Evolutionary conservation across 1,140 invertebrate species (phyloP), one percentile per base, ranked within the genome.

Genomic region (Euschistus heros): DNA sequence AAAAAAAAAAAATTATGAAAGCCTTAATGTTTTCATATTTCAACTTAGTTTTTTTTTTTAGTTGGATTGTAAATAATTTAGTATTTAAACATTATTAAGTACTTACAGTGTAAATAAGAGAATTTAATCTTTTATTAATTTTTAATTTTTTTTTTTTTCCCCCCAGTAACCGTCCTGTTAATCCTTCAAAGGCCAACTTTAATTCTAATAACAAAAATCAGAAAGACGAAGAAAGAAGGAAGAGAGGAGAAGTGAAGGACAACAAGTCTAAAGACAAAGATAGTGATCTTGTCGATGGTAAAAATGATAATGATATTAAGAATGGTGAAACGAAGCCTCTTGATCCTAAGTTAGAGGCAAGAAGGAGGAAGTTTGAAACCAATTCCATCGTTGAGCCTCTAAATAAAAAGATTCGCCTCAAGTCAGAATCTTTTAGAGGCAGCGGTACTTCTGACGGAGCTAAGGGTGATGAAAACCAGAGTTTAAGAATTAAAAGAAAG

Each of bases 321-420:
- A 50, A 50, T 18, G 47, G 47, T 10, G 47, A 50, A 14, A 54
- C 5, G 30, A 15, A 44, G 18, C 26, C 30, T 14, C 20, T 57
- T 2, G 62, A 67, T 44, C 66, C 62, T 5, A 55, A 55, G 14
- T 27, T 67, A 2, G 66, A 67, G 18, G 66, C 66, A 2, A 63
- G 66, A 33, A 42, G 60, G n/a, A 63, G 37, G 33, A 67, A 67
- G 42, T 67, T 67, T 26, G 62, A 67, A 46, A n/a, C 27, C 26
- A 64, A 67, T n/a, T 30, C n/a, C 18, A 8, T 55, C 13, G 27
- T 67, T 14, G 44, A 18, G 10, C n/a, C 37, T n/a, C 4, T 57
- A 13, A 62, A 59, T 18, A 67, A 64, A 30, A 67, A 67, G 64
- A 63, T 67, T 15, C 18, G 54, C 1, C 55, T 67, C 13, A 57